Conservation (phyloP, 2,113 vertebrate species). For the Oophaga pumilio region DNA sequence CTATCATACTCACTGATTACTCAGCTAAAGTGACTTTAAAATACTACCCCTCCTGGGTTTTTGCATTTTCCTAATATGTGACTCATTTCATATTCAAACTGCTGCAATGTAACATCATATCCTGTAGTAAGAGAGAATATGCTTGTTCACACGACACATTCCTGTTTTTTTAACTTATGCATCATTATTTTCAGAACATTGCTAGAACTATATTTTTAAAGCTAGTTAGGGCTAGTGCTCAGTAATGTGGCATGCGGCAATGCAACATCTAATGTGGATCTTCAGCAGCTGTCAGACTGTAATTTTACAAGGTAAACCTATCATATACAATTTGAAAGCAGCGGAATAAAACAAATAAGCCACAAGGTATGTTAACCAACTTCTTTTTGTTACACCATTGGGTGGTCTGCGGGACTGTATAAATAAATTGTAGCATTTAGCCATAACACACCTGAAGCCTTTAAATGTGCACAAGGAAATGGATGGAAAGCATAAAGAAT, state of each 20-base stretch:
- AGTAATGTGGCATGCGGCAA: slow-evolving; percentile 53
- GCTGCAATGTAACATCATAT: slow-evolving; percentile 26
- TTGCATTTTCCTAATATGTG: slow-evolving; percentile 13
- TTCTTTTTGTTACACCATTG: slow-evolving; percentile 57
- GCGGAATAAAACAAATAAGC: slow-evolving; percentile 51
- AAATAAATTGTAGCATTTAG: slow-evolving; percentile 61
- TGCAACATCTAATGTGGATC: neutral
- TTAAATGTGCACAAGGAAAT: slow-evolving; percentile 56
- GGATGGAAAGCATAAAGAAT: slow-evolving; percentile 52
- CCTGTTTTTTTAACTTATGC: neutral
- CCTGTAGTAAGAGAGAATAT: slow-evolving; percentile 25
- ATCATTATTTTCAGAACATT: neutral
- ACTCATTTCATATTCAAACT: slow-evolving; percentile 32
- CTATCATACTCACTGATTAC: neutral
- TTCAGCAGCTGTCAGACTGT: slow-evolving; percentile 56
- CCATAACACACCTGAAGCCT: slow-evolving; percentile 60
- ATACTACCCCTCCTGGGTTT: neutral
- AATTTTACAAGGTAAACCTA: slow-evolving; percentile 56
- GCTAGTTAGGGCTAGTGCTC: slow-evolving; percentile 20
- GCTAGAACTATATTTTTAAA: slow-evolving; percentile 38
- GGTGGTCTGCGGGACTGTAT: slow-evolving; percentile 47
- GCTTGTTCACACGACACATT: slow-evolving; percentile 4
- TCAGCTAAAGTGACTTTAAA: neutral
- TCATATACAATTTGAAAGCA: slow-evolving; percentile 55
- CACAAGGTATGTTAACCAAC: slow-evolving; percentile 55